A percentile compares a stretch with the other conserved stretches of the same genome.
These are phyloP conservation scores for Drosophila barbarae DNA, from an alignment of 2,888 invertebrate species.

Conservation along the genomic window DNA sequence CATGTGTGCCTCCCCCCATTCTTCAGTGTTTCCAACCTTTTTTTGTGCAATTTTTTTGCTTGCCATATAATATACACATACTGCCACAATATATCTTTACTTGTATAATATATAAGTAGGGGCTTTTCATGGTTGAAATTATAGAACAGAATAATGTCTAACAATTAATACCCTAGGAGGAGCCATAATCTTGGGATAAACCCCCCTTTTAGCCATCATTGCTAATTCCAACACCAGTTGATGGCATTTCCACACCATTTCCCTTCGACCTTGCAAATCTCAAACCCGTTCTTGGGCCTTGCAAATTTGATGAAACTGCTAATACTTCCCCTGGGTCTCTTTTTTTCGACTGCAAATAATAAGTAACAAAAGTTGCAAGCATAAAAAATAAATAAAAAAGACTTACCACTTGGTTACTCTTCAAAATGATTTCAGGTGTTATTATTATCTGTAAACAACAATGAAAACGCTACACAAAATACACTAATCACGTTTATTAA, in stretches of 20 bases:
- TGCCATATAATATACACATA: conserved; percentile 21
- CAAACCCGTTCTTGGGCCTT: conserved; percentile 4
- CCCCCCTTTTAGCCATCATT: neutral
- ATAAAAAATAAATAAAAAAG: neutral
- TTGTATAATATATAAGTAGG: conserved; percentile 13
- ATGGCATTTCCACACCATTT: conserved; percentile 13
- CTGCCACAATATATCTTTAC: conserved; percentile 13
- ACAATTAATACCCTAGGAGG: conserved; percentile 19
- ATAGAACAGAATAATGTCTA: neutral
- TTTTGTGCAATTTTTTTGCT: conserved; percentile 25
- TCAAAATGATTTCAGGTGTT: neutral
- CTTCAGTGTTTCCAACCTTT: neutral
- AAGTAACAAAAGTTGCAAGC: neutral
- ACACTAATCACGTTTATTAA: conserved; percentile 53
- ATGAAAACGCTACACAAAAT: conserved; percentile 13
- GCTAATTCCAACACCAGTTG: conserved; percentile 17
- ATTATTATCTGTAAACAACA: neutral
- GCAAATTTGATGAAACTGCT: conserved; percentile 25
- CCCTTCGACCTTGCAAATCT: conserved; percentile 12
- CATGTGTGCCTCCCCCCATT: conserved; percentile 24
- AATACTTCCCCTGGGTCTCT: conserved; percentile 4
- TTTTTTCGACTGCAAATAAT: neutral
- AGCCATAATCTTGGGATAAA: neutral
- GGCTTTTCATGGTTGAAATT: neutral
- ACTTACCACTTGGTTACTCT: neutral